phyloP scores from a whole-genome alignment of 2,888 invertebrate genomes.

The Pecten maximus region DNA sequence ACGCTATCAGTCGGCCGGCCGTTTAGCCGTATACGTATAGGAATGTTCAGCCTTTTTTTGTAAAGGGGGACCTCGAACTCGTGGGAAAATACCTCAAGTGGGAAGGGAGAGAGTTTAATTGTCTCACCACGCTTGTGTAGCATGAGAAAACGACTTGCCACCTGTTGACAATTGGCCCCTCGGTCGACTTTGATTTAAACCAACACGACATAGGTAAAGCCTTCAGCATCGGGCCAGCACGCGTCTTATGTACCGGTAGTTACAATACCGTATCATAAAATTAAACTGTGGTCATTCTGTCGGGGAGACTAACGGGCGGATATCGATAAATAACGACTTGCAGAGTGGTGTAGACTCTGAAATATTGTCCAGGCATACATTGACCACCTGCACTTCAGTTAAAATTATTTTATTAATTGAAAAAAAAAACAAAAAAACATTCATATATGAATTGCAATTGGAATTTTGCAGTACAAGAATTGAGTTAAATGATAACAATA shows the following conservation, averaged over 20 bases:
- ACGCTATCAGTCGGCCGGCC: slow-evolving; percentile 47
- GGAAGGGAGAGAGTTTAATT: slow-evolving; percentile 56
- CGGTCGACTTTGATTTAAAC: slow-evolving; percentile 28
- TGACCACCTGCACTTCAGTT: neutral
- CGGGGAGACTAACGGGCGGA: neutral
- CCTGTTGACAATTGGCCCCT: slow-evolving; percentile 47
- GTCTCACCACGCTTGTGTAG: slow-evolving; percentile 46
- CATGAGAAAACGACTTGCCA: slow-evolving; percentile 54
- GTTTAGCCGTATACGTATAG: slow-evolving; percentile 53
- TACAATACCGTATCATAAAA: neutral
- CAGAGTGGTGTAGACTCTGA: neutral
- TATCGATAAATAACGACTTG: neutral
- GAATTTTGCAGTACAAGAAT: too few species aligned
- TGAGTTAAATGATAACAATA: too few species aligned
- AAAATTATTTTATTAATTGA: too few species aligned
- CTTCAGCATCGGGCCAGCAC: neutral
- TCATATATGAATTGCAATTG: too few species aligned
- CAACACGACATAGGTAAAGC: slow-evolving; percentile 15
- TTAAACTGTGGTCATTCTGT: neutral
- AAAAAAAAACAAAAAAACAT: too few species aligned
- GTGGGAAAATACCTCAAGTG: slow-evolving; percentile 70
- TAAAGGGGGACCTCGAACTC: slow-evolving; percentile 53
- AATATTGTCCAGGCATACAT: neutral
- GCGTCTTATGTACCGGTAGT: slow-evolving; percentile 11
- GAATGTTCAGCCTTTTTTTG: slow-evolving; percentile 45